Percentiles rank a stretch among this genome's conserved stretches.
Conservation (phyloP, 2,113 vertebrate species). For the Probosciger aterrimus region DNA sequence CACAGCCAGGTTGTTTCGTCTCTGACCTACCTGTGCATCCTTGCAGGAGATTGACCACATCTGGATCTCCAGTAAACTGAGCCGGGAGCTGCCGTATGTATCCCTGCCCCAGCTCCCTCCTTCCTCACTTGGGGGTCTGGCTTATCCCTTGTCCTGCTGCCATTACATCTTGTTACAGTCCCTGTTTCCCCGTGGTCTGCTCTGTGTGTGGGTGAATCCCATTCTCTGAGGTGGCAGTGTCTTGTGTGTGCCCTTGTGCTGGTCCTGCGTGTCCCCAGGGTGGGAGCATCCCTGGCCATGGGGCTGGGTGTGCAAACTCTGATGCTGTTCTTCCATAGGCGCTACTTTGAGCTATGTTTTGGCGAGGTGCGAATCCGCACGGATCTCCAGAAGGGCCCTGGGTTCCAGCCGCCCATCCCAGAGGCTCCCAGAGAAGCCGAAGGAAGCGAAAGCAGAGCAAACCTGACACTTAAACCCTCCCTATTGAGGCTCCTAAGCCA, state of each 20-base stretch:
- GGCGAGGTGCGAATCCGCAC: conserved; percentile 88
- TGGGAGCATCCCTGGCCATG: background rate
- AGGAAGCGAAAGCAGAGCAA: conserved; percentile 37
- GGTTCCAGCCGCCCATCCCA: background rate
- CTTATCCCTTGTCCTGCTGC: background rate
- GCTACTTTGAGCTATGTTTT: conserved; percentile 89
- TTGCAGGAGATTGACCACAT: conserved; percentile 92
- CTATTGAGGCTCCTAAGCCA: conserved; percentile 85
- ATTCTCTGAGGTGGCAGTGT: background rate
- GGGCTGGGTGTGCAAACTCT: background rate
- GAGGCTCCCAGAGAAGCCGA: background rate
- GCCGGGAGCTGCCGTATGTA: conserved; percentile 92
- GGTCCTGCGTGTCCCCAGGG: accelerated
- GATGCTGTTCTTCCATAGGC: conserved; percentile 67
- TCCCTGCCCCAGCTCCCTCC: background rate
- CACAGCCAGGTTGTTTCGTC: background rate
- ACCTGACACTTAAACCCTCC: conserved; percentile 76
- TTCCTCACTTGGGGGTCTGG: background rate
- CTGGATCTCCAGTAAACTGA: conserved; percentile 95
- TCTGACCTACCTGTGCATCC: background rate
- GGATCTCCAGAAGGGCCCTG: conserved; percentile 78
- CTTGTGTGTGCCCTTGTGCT: background rate
- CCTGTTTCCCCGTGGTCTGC: background rate
- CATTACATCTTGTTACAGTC: background rate
- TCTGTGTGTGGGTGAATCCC: background rate